phyloP scores from a whole-genome alignment of 1,140 invertebrate species.

The Mya arenaria region DNA sequence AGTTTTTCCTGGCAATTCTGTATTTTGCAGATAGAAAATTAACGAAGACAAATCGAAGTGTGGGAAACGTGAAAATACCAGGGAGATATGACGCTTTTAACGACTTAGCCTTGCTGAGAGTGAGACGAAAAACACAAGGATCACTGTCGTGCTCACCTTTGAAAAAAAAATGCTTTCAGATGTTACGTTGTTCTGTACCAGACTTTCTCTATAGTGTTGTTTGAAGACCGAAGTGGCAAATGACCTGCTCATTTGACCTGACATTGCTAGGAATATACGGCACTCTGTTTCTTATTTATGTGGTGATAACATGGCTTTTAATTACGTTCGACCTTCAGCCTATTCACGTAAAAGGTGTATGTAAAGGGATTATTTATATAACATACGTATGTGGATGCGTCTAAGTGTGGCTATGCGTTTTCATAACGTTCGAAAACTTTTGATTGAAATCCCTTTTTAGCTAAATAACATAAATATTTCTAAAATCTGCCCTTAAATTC shows the following conservation, averaged over 20 bases:
- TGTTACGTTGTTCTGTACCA: conserved; percentile 23
- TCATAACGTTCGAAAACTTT: conserved; percentile 47
- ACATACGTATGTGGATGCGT: conserved; percentile 48
- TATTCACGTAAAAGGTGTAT: conserved; percentile 43
- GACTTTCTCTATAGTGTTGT: conserved; percentile 39
- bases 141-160: too few species aligned
- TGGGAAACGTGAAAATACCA: too few species aligned
- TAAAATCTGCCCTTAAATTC: background rate
- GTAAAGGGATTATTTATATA: conserved; percentile 28
- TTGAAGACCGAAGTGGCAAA: background rate
- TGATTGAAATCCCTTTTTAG: conserved; percentile 21
- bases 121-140: too few species aligned
- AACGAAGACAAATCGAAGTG: too few species aligned
- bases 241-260: conserved; percentile 37
- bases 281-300: conserved; percentile 22
- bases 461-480: background rate
- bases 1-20: too few species aligned
- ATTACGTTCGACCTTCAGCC: conserved; percentile 33
- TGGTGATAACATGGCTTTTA: conserved; percentile 29
- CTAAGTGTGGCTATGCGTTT: conserved; percentile 43
- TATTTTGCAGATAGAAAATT: too few species aligned
- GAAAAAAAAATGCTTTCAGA: conserved; percentile 42
- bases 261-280: conserved; percentile 20
- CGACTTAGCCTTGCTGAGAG: too few species aligned
- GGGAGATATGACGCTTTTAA: too few species aligned